These are phyloP conservation scores for Arvicola amphibius DNA, from an alignment of 2,797 vertebrate species.

Conservation along the genomic window DNA sequence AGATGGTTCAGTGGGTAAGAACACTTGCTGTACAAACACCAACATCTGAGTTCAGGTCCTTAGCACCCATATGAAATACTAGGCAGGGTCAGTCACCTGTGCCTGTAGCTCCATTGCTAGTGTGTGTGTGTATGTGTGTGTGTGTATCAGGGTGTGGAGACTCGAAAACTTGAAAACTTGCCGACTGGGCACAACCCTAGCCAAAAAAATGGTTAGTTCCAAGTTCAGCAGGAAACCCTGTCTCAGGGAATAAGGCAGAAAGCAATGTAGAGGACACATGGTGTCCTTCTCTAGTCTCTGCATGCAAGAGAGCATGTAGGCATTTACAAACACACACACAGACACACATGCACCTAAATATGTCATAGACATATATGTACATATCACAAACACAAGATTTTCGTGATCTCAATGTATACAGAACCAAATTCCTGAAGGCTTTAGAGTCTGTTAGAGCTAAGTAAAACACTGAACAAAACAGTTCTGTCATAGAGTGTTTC, in stretches of 20 bases:
- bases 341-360: not conserved
- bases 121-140: not conserved
- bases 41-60: no score
- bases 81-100: not conserved
- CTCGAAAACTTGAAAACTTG: not conserved
- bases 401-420: not conserved
- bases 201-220: not conserved
- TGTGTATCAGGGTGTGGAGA: not conserved
- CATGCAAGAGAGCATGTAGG: not conserved
- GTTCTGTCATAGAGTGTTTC: not conserved
- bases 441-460: slow-evolving; percentile 13
- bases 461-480: slow-evolving; percentile 22
- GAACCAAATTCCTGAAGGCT: not conserved
- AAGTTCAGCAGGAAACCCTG: not conserved
- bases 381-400: not conserved
- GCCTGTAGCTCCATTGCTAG: not conserved
- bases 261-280: no score
- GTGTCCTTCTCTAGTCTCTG: not conserved
- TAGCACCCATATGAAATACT: not conserved
- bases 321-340: accelerated
- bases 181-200: not conserved
- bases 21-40: not conserved
- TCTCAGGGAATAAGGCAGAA: not conserved
- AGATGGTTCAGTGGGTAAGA: not conserved
- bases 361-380: not conserved